phyloP scores from a whole-genome alignment of 37 sponge, comb jelly and placozoan species.

The Hormiphora californensis region DNA sequence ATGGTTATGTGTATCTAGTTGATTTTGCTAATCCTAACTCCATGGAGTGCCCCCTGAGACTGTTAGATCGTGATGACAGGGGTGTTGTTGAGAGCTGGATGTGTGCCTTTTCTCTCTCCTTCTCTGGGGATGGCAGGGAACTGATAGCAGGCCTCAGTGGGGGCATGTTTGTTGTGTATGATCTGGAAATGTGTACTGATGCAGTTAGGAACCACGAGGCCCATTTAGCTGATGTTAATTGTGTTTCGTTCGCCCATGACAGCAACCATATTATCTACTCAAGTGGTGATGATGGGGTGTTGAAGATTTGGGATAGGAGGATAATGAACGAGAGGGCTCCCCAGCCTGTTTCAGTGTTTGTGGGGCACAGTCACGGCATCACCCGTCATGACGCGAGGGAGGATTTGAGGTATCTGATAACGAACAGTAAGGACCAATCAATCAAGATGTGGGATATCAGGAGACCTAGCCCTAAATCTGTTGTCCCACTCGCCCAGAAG shows the following conservation, averaged over 20 bases:
- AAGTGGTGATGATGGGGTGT: conserved; percentile 68
- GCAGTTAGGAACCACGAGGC: conserved; percentile 12
- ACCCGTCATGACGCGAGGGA: conserved; percentile 78
- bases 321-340: conserved; percentile 56
- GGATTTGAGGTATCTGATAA: conserved; percentile 71
- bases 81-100: not conserved
- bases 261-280: conserved; percentile 67
- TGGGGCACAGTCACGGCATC: conserved; percentile 83
- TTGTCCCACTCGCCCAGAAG: conserved; percentile 52
- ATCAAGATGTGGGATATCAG: conserved; percentile 89
- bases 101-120: conserved; percentile 54
- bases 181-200: conserved; percentile 1
- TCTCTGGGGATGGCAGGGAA: conserved; percentile 64
- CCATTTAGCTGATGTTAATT: conserved; percentile 75
- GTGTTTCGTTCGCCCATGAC: conserved; percentile 60
- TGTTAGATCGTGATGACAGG: not conserved
- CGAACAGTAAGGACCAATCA: conserved; percentile 89
- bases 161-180: conserved; percentile 52
- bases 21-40: not conserved
- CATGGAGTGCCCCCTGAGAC: not conserved
- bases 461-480: conserved; percentile 59
- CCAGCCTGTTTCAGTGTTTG: conserved; percentile 71
- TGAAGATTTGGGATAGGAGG: conserved; percentile 81
- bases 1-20: conserved; percentile 48
- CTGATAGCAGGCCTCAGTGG: conserved; percentile 57